Base-by-base conservation (phyloP, 2,797 vertebrate genomes). In the Spea hammondii region DNA sequence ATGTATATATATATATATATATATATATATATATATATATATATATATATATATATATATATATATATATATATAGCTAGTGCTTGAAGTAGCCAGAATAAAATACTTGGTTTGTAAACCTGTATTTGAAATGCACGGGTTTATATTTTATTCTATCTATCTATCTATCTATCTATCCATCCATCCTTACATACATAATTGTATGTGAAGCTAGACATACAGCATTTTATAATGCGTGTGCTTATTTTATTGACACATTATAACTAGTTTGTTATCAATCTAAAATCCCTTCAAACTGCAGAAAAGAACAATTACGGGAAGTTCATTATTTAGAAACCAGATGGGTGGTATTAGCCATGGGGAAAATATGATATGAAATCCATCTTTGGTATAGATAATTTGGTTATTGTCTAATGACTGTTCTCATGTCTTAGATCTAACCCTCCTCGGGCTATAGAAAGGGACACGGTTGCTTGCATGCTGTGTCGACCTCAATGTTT, bases 391-490 rank as follows among this genome's bases (percentile, higher is more conserved):
- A 70, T 49, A 77, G 70, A 77, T 82, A 77, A 82, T 82, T 82
- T 77, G 75, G 79, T 82, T 82, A 77, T 82, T 82, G 70, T 74
- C 79, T 82, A 77, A 82, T 77, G 79, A 81, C 79, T 81, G 53
- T 72, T 72, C 69, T 81, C 68, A 80, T 76, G 60, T 60, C 79
- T 76, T 49, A 48, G 17, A 76, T 72, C 73, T 57, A 80, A 51
- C 59, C 74, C 65, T 76, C 51, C 12, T 74, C 46, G 65, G 74
- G 70, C 70, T 64, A 13, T 10, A 50, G 8, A 60, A 64, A 65
- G 9, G 51, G 14, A 77, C 69, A 44, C n/a, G 59, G 55, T 72
- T 11, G 5, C 64, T 76, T 68, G 71, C 51, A 72, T 82, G 44
- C 62, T 77, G 49, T 55, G 44, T 48, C 69, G 74, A 72, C 79